Percentiles rank a stretch among this genome's conserved stretches.
These are phyloP conservation scores for Spongilla lacustris DNA, from an alignment of 37 sponge, comb jelly and placozoan species.

Conservation along the genomic window DNA sequence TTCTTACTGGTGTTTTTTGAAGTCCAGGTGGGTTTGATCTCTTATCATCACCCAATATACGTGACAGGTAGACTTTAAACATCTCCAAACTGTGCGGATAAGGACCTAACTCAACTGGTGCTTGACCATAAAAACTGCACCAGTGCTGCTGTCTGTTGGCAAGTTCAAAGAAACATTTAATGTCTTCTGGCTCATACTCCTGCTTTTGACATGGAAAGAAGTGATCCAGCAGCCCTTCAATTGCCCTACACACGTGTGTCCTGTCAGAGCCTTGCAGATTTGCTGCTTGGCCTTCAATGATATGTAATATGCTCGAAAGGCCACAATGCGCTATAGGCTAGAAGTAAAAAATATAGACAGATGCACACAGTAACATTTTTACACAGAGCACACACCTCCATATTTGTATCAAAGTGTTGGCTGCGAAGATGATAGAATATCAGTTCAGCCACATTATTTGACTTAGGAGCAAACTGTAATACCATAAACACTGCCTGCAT, in stretches of 20 bases:
- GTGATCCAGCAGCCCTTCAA: constrained; percentile 53
- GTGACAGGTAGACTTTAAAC: constrained; percentile 62
- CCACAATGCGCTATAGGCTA: background rate
- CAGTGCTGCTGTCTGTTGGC: constrained; percentile 49
- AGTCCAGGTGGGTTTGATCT: background rate
- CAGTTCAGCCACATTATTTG: constrained; percentile 6
- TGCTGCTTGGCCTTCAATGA: background rate
- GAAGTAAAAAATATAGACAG: background rate
- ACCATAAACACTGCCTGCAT: constrained; percentile 59
- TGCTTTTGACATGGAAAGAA: constrained; percentile 31
- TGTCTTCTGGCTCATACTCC: constrained; percentile 16
- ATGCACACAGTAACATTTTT: background rate
- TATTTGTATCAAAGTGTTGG: constrained; percentile 28
- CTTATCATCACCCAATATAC: constrained; percentile 23
- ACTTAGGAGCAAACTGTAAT: constrained; percentile 6
- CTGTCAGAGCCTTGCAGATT: background rate
- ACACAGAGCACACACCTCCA: constrained; percentile 23
- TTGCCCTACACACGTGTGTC: background rate
- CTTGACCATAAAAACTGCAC: background rate
- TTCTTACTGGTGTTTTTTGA: background rate
- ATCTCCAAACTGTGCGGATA: background rate
- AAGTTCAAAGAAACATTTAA: constrained; percentile 48
- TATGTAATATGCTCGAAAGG: background rate
- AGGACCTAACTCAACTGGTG: background rate
- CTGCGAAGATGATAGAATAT: constrained; percentile 41